Evolutionary conservation across 1,140 invertebrate species (phyloP), one percentile per base, ranked within the genome.

Genomic region (Atta cephalotes): DNA sequence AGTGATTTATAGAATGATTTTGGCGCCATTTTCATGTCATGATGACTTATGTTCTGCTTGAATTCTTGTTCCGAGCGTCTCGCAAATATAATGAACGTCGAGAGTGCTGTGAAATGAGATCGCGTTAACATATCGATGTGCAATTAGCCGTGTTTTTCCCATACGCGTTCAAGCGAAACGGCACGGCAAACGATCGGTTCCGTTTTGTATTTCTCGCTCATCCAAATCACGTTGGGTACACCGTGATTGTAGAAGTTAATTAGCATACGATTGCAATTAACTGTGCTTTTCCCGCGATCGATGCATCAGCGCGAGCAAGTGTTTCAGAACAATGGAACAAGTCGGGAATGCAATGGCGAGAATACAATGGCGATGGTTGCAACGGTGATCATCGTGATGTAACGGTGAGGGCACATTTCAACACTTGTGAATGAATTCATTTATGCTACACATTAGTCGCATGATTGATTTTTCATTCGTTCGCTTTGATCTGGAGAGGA

Each of bases 181-280:
- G 3, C n/a, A 7, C 10, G 14, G 49, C 25, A 9, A 0, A 6
- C 10, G 56, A 31, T 79, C 16, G 71, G 12, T 21, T n/a, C 2
- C n/a, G 71, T 31, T 9, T 31, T 25, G 60, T 14, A 12, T 49
- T 51, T 3, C 7, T 31, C 25, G 60, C 28, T 51, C 10, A 7
- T 68, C 18, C 12, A 4, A 78, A 78, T 63, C 56, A 16, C 35
- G 74, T 28, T 35, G 35, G 7, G 9, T 35, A 25, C 18, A 12
- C 5, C 78, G 28, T 25, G n/a, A 53, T 39, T 21, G 28, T 58
- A 18, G 21, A 21, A 81, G 7, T 16, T 72, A 49, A 72, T 81
- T 81, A 58, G 16, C 31, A 31, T 35, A 25, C 51, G 78, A 25
- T 68, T 12, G 78, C 56, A 70, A 81, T 81, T 72, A 81, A 16